A percentile compares a stretch with the other conserved stretches of the same genome.
These are phyloP conservation scores for Arion vulgaris DNA, from an alignment of 1,140 invertebrate species.

Conservation along the genomic window DNA sequence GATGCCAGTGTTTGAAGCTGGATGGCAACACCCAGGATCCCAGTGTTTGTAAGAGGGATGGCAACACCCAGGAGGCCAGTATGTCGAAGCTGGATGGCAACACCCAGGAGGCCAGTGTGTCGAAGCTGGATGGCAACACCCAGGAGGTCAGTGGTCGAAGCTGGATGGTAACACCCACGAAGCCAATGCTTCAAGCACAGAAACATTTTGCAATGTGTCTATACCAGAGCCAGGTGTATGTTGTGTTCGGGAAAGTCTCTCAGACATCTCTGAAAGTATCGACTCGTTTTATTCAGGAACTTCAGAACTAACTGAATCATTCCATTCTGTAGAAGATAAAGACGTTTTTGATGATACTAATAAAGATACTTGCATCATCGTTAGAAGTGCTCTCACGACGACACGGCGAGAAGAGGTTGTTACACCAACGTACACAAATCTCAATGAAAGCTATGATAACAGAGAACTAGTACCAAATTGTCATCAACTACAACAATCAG, in stretches of 20 bases:
- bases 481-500: not conserved
- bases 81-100: too few relatives aligned
- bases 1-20: too few relatives aligned
- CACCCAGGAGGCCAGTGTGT: too few relatives aligned
- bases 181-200: not conserved
- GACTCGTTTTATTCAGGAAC: slow-evolving; percentile 26
- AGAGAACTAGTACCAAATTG: not conserved
- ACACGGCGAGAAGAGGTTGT: not conserved
- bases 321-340: slow-evolving; percentile 10
- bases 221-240: not conserved
- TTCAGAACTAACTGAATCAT: slow-evolving; percentile 13
- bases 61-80: too few relatives aligned
- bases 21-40: too few relatives aligned
- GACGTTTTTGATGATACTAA: not conserved
- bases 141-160: too few relatives aligned
- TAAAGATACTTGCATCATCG: not conserved
- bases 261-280: slow-evolving; percentile 21
- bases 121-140: too few relatives aligned
- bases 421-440: not conserved
- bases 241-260: not conserved
- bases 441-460: not conserved
- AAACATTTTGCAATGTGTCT: not conserved
- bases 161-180: too few relatives aligned
- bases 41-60: too few relatives aligned
- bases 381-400: not conserved